Percentiles rank a stretch among this genome's conserved stretches.
phyloP scores from a whole-genome alignment of 1,140 invertebrate species.

The Nomia melanderi region DNA sequence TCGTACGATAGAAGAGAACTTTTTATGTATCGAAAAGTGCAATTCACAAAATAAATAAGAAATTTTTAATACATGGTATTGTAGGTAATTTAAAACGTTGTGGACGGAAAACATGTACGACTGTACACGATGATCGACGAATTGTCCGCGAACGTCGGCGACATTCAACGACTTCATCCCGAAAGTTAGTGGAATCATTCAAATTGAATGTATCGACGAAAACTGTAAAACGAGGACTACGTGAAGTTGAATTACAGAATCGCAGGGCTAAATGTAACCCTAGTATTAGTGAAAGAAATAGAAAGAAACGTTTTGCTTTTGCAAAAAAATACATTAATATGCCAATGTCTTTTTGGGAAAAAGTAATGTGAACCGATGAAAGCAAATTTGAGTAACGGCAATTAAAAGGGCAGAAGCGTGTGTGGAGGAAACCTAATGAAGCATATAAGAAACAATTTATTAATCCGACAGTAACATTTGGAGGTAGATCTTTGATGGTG shows the following conservation, averaged over 20 bases:
- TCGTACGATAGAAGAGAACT: no score
- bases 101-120: not conserved
- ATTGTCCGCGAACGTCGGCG: not conserved
- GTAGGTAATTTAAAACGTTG: slow-evolving; percentile 3
- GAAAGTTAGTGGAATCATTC: not conserved
- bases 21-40: not conserved
- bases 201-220: not conserved
- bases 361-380: slow-evolving; percentile 9
- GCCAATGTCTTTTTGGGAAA: slow-evolving; percentile 16
- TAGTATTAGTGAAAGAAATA: slow-evolving; percentile 1
- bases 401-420: not conserved
- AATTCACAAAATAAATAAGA: not conserved
- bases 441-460: not conserved
- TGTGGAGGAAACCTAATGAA: not conserved
- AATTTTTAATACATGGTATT: slow-evolving; percentile 1
- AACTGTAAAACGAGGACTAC: not conserved
- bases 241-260: not conserved
- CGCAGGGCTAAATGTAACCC: slow-evolving; percentile 1
- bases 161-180: not conserved
- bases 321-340: slow-evolving; percentile 17
- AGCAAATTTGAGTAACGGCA: not conserved
- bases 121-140: not conserved
- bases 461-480: not conserved
- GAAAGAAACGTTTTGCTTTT: slow-evolving; percentile 5
- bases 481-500: not conserved